phyloP scores from a whole-genome alignment of 2,888 invertebrate genomes.

The Drosophila atroscutellata region DNA sequence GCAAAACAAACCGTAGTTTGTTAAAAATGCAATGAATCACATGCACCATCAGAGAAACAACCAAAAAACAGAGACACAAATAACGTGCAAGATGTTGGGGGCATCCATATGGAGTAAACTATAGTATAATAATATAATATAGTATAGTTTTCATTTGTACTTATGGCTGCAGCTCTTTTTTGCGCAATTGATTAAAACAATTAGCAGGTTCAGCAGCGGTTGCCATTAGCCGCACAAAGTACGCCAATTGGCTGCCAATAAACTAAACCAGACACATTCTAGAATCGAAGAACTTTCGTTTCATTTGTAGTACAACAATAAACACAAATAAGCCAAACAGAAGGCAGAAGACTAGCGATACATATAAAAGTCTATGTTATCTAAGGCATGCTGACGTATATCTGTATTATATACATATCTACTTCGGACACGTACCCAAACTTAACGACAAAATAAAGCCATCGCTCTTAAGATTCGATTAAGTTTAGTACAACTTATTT shows the following conservation, averaged over 20 bases:
- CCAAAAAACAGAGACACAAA: slow-evolving; percentile 13
- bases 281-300: slow-evolving; percentile 29
- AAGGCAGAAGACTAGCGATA: not conserved
- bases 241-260: slow-evolving; percentile 60
- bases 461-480: not conserved
- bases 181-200: slow-evolving; percentile 59
- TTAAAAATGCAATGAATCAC: slow-evolving; percentile 52
- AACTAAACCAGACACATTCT: slow-evolving; percentile 29
- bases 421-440: not conserved
- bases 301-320: slow-evolving; percentile 32
- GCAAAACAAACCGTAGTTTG: slow-evolving; percentile 43
- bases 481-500: not conserved
- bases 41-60: slow-evolving; percentile 23
- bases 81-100: slow-evolving; percentile 26
- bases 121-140: not conserved
- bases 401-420: not conserved
- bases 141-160: slow-evolving; percentile 1
- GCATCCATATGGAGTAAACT: slow-evolving; percentile 9
- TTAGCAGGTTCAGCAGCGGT: slow-evolving; percentile 55
- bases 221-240: slow-evolving; percentile 65
- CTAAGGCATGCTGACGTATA: not conserved
- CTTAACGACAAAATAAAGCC: not conserved
- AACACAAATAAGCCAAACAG: not conserved
- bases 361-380: not conserved
- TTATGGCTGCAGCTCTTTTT: slow-evolving; percentile 4